These are phyloP conservation scores for Elaeidobius kamerunicus DNA, from an alignment of 2,888 invertebrate species.

Conservation along the genomic window DNA sequence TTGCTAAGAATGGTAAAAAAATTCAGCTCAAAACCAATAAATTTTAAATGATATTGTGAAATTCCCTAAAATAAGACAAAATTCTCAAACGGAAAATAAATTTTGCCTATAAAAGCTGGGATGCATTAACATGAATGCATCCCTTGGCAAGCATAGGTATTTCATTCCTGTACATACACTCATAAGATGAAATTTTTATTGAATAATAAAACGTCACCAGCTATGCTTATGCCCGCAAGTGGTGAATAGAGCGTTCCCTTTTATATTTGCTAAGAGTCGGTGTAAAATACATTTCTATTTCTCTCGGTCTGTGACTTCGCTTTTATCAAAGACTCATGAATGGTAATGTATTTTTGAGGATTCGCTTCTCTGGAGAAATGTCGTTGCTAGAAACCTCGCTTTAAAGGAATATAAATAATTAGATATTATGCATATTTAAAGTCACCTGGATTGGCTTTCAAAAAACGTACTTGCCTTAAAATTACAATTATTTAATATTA, in stretches of 20 bases:
- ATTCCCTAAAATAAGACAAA: background rate
- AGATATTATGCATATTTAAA: constrained; percentile 14
- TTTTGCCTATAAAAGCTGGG: background rate
- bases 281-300: constrained; percentile 15
- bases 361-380: constrained; percentile 10
- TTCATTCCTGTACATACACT: constrained; percentile 6
- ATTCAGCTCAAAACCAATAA: too few species aligned
- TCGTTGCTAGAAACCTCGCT: constrained; percentile 3
- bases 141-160: background rate
- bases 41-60: too few species aligned
- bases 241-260: constrained; percentile 2
- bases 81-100: background rate
- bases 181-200: constrained; percentile 22
- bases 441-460: too few species aligned
- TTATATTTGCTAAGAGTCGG: constrained; percentile 9
- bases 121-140: constrained; percentile 4
- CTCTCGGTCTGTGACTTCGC: constrained; percentile 9
- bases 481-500: too few species aligned
- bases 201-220: constrained; percentile 18
- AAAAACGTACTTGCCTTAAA: too few species aligned
- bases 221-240: constrained; percentile 3
- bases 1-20: too few species aligned
- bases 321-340: constrained; percentile 20
- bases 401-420: constrained; percentile 17
- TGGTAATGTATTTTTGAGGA: constrained; percentile 20